Conservation (phyloP, 92 coral and sea anemone genomes). For the Phenganax stokvisi region DNA sequence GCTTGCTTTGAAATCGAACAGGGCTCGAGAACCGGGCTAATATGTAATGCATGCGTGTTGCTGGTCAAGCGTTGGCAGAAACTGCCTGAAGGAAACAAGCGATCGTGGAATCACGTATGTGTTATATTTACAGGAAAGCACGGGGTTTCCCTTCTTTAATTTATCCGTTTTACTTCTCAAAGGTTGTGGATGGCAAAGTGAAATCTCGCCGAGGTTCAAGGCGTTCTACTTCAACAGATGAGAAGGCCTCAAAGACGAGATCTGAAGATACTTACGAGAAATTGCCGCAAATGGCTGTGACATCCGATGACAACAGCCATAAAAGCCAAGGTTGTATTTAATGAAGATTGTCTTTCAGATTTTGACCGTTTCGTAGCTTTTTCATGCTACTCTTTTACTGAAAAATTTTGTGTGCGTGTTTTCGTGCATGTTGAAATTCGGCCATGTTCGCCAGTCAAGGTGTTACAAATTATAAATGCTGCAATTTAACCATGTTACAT, state of each 20-base stretch:
- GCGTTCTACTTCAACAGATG: slow-evolving; percentile 49
- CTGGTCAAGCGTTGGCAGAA: slow-evolving; percentile 92
- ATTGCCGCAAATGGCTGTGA: slow-evolving; percentile 44
- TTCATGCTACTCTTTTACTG: background rate
- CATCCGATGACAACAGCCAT: slow-evolving; percentile 16
- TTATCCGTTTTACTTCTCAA: background rate
- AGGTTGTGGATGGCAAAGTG: slow-evolving; percentile 94
- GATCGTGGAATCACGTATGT: slow-evolving; percentile 97
- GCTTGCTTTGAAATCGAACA: slow-evolving; percentile 77
- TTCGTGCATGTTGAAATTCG: too few relatives aligned
- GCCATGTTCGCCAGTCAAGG: too few relatives aligned
- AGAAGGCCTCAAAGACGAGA: slow-evolving; percentile 39
- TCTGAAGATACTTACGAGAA: slow-evolving; percentile 32
- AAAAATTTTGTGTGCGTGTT: too few relatives aligned
- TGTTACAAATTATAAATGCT: too few relatives aligned
- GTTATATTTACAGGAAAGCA: background rate
- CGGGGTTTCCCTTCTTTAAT: background rate
- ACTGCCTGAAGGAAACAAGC: slow-evolving; percentile 74
- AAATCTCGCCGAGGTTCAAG: slow-evolving; percentile 81
- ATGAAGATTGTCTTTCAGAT: slow-evolving; percentile 1
- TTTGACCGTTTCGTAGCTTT: background rate
- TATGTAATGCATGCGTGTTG: slow-evolving; percentile 97
- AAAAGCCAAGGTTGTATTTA: slow-evolving; percentile 41
- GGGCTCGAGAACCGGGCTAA: slow-evolving; percentile 74
- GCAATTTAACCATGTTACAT: too few relatives aligned